Conservation (phyloP, 2,888 invertebrate genomes). For the Hetaerina titia region DNA sequence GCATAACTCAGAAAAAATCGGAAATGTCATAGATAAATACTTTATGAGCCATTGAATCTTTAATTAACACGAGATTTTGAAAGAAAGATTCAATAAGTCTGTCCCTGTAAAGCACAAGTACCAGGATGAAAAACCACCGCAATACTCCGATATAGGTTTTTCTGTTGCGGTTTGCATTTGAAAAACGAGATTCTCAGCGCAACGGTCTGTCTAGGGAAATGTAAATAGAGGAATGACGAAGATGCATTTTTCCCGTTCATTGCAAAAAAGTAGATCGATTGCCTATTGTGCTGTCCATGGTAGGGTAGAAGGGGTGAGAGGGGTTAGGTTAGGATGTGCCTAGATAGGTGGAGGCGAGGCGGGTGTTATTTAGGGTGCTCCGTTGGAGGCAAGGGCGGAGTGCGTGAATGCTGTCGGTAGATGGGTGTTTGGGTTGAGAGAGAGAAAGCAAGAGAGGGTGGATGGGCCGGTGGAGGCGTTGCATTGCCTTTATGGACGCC, state of each 20-base stretch:
- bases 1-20: background rate
- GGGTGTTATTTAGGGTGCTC: background rate
- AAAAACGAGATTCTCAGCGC: background rate
- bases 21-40: background rate
- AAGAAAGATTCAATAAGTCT: too few relatives aligned
- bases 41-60: too few relatives aligned
- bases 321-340: background rate
- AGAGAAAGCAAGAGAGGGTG: background rate
- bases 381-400: background rate
- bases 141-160: background rate
- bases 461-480: conserved; percentile 48
- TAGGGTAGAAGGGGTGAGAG: background rate
- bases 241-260: background rate
- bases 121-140: too few relatives aligned
- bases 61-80: too few relatives aligned
- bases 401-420: background rate
- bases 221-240: background rate
- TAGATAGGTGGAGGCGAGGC: background rate
- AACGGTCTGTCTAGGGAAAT: background rate
- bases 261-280: conserved; percentile 20
- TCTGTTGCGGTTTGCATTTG: background rate
- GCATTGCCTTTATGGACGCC: conserved; percentile 66
- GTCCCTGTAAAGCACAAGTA: too few relatives aligned
- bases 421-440: background rate
- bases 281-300: background rate